Base-by-base conservation (phyloP, 2,888 invertebrate genomes). In the Willowsia nigromaculata region DNA sequence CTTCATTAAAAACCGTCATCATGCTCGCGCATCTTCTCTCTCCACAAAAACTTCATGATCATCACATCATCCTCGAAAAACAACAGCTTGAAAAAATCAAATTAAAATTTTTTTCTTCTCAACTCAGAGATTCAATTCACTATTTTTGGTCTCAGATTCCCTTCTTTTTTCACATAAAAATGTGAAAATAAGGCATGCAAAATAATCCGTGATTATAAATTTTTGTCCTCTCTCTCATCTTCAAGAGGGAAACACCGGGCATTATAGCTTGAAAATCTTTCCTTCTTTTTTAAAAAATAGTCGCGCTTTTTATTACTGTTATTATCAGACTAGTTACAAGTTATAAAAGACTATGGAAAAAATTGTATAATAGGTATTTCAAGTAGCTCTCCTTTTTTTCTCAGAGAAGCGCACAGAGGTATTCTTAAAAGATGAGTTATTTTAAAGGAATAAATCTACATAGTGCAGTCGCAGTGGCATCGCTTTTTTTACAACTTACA, bases 1-100 rank as follows among this genome's bases (percentile, higher is more conserved):
- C 88, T 83, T 88, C 88, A 87, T 88, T 82, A 87, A 78, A 88
- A 88, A 71, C 30, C 76, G 76, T 53, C 80, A 86, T 47, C 78
- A 62, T 68, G 27, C 18, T 40, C 37, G 27, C 50, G n/a, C 37
- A 11, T 25, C 1, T 30, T 65, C 82, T n/a, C 37, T 47, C 62
- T 83, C 43, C 15, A 30, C 33, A 43, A n/a, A n/a, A n/a, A n/a
- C n/a, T 76, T 47, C 76, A 76, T 25, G 53, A 43, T 84, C 40
- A 33, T 50, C 80, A 62, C 53, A 47, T 76, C 62, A 85, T 85
- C 56, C 53, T 71, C n/a, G 30, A 65, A 86, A 74, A 83, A 82
- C 37, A 80, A 30, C 47, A 56, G 56, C n/a, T n/a, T n/a, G n/a
- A 33, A 76, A 76, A 85, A 85, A 78, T 85, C 85, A 85, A 85